phyloP scores from a whole-genome alignment of 2,113 vertebrate species.

The Esox niger region DNA sequence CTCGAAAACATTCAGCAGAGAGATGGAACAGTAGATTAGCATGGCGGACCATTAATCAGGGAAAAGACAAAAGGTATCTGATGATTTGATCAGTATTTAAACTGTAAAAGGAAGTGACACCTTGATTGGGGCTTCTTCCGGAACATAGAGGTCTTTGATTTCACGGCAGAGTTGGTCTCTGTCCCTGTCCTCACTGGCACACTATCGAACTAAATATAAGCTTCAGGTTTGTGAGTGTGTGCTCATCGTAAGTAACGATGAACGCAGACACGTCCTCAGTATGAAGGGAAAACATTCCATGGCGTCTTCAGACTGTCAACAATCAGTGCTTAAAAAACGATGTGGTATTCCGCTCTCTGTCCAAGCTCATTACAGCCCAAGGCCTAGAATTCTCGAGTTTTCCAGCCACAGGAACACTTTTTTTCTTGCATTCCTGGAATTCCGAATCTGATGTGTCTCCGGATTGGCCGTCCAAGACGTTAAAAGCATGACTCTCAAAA shows the following conservation, averaged over 20 bases:
- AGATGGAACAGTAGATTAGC: constrained; percentile 10
- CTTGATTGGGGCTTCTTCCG: not conserved
- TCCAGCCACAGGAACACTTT: constrained; percentile 22
- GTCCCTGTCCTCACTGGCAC: not conserved
- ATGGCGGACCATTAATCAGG: constrained; percentile 12
- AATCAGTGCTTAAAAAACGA: constrained; percentile 20
- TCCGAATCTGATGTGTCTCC: constrained; percentile 37
- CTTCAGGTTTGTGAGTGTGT: not conserved
- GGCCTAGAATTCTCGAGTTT: constrained; percentile 33
- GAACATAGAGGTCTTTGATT: not conserved
- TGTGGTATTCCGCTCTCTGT: constrained; percentile 14
- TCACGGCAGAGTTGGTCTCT: not conserved
- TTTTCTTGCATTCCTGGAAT: constrained; percentile 59
- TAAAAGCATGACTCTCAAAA: not conserved
- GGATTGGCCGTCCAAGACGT: not conserved
- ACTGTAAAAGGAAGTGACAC: not conserved
- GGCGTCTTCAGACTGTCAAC: not conserved
- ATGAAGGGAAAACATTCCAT: not conserved
- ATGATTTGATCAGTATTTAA: not conserved
- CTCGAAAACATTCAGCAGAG: constrained; percentile 11
- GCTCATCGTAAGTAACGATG: not conserved
- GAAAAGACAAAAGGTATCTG: not conserved
- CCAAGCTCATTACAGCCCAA: constrained; percentile 22
- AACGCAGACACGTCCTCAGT: not conserved
- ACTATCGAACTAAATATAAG: not conserved